Percentiles rank a stretch among this genome's conserved stretches.
Conservation (phyloP, 2,888 invertebrate genomes). For the Caprella mutica region DNA sequence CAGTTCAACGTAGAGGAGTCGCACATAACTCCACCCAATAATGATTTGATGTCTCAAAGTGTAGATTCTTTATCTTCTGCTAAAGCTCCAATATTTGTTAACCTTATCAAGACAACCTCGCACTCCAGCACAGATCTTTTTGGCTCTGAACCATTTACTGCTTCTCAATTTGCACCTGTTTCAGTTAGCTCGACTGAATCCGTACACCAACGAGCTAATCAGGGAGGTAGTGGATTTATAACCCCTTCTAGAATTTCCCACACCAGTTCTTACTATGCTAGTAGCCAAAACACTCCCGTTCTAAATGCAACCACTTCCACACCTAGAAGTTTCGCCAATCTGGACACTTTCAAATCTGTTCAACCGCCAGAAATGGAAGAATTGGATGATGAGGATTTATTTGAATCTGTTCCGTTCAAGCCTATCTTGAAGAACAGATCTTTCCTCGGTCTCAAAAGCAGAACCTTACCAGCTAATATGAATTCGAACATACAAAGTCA, state of each 20-base stretch:
- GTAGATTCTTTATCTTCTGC: conserved; percentile 22
- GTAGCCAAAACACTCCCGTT: no score
- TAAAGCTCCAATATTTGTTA: conserved; percentile 7
- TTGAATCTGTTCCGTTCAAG: conserved; percentile 33
- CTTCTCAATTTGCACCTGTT: no score
- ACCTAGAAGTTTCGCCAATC: no score
- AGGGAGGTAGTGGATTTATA: no score
- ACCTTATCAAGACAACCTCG: conserved; percentile 6
- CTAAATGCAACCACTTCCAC: no score
- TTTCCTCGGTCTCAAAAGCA: conserved; percentile 17
- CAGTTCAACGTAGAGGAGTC: no score
- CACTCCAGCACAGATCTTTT: conserved; percentile 29
- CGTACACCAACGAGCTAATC: no score
- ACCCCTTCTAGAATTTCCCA: no score
- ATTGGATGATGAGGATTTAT: conserved; percentile 20
- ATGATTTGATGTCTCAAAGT: conserved; percentile 20
- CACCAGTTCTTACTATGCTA: no score
- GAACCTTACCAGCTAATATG: conserved; percentile 33
- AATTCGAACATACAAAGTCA: conserved; percentile 28
- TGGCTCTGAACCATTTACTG: conserved; percentile 33
- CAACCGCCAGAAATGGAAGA: not conserved
- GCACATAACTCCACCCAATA: no score
- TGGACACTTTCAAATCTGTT: no score
- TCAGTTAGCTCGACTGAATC: no score
- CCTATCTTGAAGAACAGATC: conserved; percentile 13